A percentile compares a stretch with the other conserved stretches of the same genome.
phyloP scores from a whole-genome alignment of 2,113 vertebrate species.

The Centrocercus urophasianus region DNA sequence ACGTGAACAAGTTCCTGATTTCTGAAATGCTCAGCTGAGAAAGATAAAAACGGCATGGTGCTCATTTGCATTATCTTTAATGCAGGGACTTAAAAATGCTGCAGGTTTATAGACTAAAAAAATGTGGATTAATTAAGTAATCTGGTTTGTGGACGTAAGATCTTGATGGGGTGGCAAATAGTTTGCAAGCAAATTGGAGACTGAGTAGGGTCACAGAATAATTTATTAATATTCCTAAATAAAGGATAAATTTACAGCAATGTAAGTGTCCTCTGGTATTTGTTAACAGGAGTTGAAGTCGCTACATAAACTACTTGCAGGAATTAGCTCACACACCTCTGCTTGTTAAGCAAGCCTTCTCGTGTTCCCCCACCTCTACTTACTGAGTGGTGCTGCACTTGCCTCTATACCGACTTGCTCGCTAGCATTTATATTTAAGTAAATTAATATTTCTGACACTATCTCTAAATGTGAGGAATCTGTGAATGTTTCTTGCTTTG shows the following conservation, averaged over 20 bases:
- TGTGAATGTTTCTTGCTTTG: neutral
- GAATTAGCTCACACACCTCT: neutral
- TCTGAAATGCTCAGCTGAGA: neutral
- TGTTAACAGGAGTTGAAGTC: neutral
- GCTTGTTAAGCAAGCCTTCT: conserved; percentile 14
- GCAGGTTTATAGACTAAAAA: conserved; percentile 11
- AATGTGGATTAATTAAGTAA: conserved; percentile 21
- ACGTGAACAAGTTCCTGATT: conserved; percentile 49
- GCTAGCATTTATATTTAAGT: neutral
- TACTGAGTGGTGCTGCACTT: neutral
- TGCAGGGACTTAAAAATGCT: conserved; percentile 33
- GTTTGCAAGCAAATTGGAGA: conserved; percentile 8
- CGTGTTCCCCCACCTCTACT: neutral
- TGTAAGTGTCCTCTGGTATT: conserved; percentile 34
- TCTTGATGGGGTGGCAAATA: neutral
- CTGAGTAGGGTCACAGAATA: neutral
- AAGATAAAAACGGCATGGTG: conserved; percentile 49
- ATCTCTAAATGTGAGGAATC: neutral
- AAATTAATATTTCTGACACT: neutral
- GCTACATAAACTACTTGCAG: neutral
- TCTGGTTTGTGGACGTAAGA: conserved; percentile 13
- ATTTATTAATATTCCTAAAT: conserved; percentile 36
- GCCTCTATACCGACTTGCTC: neutral
- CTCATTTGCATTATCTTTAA: conserved; percentile 36
- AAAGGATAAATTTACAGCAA: conserved; percentile 34